phyloP scores from a whole-genome alignment of 2,113 vertebrate species.

The Elanus axillaris region DNA sequence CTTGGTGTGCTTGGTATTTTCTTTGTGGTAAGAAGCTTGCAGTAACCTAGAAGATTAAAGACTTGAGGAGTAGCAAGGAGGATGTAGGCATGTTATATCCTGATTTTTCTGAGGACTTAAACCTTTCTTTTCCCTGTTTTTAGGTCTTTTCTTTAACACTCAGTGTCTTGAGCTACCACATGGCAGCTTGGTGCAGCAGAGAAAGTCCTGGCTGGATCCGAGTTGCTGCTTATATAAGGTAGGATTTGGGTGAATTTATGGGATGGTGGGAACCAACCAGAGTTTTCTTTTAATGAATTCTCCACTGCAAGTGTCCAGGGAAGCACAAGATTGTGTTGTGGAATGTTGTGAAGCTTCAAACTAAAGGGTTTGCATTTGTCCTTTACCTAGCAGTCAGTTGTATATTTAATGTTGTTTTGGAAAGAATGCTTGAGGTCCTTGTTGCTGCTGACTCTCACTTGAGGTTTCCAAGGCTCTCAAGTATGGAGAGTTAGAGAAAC shows the following conservation, averaged over 20 bases:
- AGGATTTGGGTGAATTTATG: background rate
- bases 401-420: background rate
- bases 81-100: accelerated
- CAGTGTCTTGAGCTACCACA: accelerated
- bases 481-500: accelerated
- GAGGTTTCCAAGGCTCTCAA: background rate
- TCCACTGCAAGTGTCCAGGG: accelerated
- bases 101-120: background rate
- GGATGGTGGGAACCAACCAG: accelerated
- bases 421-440: background rate
- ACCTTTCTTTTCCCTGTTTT: background rate
- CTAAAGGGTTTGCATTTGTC: background rate
- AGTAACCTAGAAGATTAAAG: background rate
- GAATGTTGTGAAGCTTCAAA: background rate
- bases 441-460: background rate
- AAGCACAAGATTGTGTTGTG: background rate
- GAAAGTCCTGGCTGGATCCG: background rate
- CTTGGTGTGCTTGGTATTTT: accelerated
- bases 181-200: background rate
- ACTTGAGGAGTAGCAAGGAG: background rate
- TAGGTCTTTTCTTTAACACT: background rate
- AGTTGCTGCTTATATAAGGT: background rate
- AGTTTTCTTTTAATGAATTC: background rate
- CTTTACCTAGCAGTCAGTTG: background rate
- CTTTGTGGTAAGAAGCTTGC: background rate